Evolutionary conservation across 2,113 vertebrate species (phyloP), one percentile per base, ranked within the genome.

Genomic region (Pluvialis apricaria): DNA sequence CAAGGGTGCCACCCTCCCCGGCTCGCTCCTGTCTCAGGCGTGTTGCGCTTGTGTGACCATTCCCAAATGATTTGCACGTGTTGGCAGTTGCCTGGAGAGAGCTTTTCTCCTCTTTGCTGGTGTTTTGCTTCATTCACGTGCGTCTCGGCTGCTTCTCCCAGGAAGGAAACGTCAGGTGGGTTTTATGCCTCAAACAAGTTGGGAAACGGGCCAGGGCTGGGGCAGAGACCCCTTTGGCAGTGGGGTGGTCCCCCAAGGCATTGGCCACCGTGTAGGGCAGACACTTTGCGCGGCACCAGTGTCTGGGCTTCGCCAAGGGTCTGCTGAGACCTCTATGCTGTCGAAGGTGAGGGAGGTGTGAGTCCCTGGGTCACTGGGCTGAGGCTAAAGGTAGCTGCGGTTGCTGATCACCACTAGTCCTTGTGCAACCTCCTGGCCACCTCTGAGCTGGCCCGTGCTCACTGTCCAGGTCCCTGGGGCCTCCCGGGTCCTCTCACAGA

Each of bases 31-130:
- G 0, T 25, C 61, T 28, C 61, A 55, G 44, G 51, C 55, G 29
- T 11, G 1, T 2, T 60, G 73, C 1, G 20, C 0, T 0, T 14
- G 11, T 29, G 44, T 57, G 62, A 69, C 69, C 14, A 1, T 40
- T 70, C 54, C 81, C 36, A 36, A 22, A n/a, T 0, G 26, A 32
- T 60, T 60, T 77, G 29, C 40, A 26, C 2, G 4, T 51, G 65
- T 68, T 57, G 13, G 64, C 78, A 26, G n/a, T n/a, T 71, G 66
- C 44, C 34, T 65, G 62, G 15, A 69, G 44, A 55, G 57, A 47
- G 58, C 8, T 72, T 72, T 52, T n/a, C 64, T 86, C 32, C 36
- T 36, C 8, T 21, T 64, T 55, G 22, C 22, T 44, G 38, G 18
- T 60, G 38, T 34, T 54, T 77, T 66, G 24, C 31, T 86, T 83